Conservation (phyloP, 2,888 invertebrate species). For the Polymixis lichenea region DNA sequence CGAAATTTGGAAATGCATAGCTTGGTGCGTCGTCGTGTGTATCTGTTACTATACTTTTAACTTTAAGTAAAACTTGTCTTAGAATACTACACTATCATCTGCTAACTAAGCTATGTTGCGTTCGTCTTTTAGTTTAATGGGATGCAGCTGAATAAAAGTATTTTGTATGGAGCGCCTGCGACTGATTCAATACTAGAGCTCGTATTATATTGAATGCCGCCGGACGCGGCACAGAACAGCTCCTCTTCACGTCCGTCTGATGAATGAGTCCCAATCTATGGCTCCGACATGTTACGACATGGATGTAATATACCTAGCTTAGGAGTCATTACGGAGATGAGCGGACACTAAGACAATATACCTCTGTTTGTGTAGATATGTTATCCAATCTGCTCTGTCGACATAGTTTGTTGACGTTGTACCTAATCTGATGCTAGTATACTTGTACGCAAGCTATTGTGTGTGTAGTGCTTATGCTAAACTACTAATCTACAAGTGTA, state of each 20-base stretch:
- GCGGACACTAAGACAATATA: slow-evolving; percentile 30
- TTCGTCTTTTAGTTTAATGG: neutral
- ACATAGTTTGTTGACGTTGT: slow-evolving; percentile 27
- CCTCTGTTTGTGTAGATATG: neutral
- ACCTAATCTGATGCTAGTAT: slow-evolving; percentile 10
- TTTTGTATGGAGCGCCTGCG: neutral
- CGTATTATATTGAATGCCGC: too few species aligned
- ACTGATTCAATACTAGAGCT: neutral
- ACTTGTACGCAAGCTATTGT: neutral
- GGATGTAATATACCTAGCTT: neutral
- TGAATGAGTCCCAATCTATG: slow-evolving; percentile 1
- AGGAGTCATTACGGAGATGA: slow-evolving; percentile 34
- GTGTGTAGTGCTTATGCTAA: neutral
- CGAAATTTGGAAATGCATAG: too few species aligned
- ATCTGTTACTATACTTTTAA: neutral
- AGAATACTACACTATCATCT: neutral
- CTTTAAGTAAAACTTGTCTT: too few species aligned
- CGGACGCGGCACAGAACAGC: neutral
- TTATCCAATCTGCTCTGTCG: slow-evolving; percentile 45
- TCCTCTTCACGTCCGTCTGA: neutral
- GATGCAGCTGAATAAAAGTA: neutral
- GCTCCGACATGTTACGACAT: neutral
- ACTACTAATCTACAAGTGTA: neutral
- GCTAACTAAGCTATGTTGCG: neutral
- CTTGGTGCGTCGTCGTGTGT: too few species aligned